A percentile compares a stretch with the other conserved stretches of the same genome.
Conservation (phyloP, 1,140 invertebrate genomes). For the Monomorium pharaonis region DNA sequence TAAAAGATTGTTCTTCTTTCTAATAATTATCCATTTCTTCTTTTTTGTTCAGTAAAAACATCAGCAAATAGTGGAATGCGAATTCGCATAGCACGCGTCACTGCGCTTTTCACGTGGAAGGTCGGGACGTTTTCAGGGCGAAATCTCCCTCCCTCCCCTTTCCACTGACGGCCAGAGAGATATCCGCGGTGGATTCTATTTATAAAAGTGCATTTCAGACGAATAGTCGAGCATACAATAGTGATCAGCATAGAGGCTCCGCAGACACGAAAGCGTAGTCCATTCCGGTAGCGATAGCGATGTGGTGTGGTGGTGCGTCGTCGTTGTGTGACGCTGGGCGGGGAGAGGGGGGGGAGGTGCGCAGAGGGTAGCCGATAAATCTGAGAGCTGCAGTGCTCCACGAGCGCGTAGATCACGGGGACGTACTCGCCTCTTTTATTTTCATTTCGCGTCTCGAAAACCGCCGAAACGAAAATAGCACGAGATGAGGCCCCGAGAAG, state of each 20-base stretch:
- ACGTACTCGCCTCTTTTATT: slow-evolving; percentile 63
- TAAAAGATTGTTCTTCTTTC: neutral
- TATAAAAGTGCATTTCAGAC: slow-evolving; percentile 74
- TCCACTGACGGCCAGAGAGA: slow-evolving; percentile 20
- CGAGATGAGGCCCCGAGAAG: slow-evolving; percentile 43
- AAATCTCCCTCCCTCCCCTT: slow-evolving; percentile 14
- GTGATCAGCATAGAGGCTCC: slow-evolving; percentile 57
- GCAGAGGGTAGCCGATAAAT: slow-evolving; percentile 71
- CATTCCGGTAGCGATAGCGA: slow-evolving; percentile 51
- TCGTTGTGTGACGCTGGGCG: slow-evolving; percentile 43
- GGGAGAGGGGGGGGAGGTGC: slow-evolving; percentile 50
- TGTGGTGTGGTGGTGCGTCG: neutral
- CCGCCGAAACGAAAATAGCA: slow-evolving; percentile 75
- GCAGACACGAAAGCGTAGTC: slow-evolving; percentile 46
- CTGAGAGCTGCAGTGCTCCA: slow-evolving; percentile 63
- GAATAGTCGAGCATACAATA: slow-evolving; percentile 63
- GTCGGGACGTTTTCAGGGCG: slow-evolving; percentile 48
- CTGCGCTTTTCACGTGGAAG: slow-evolving; percentile 50
- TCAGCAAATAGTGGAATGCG: neutral
- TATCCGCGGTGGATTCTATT: slow-evolving; percentile 70
- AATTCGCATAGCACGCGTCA: slow-evolving; percentile 25
- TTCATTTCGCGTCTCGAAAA: slow-evolving; percentile 71
- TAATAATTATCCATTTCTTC: neutral
- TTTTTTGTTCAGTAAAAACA: neutral
- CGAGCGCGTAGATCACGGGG: slow-evolving; percentile 68